Conservation (phyloP, 2,888 invertebrate species). For the Copidosoma aretas region DNA sequence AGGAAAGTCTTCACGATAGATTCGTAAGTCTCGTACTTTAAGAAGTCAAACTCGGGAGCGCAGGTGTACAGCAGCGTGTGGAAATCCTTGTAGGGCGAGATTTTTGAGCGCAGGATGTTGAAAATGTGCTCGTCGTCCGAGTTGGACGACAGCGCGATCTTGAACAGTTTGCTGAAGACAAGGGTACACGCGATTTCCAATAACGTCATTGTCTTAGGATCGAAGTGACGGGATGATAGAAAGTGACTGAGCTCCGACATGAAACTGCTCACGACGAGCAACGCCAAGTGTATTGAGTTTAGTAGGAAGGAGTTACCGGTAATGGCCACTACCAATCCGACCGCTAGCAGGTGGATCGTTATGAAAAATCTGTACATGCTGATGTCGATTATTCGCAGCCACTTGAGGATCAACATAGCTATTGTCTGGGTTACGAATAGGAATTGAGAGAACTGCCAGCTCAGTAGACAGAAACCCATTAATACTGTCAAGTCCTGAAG, state of each 20-base stretch:
- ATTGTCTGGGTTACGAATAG: constrained; percentile 79
- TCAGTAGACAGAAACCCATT: constrained; percentile 58
- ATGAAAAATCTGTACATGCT: constrained; percentile 57
- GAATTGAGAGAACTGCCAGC: constrained; percentile 86
- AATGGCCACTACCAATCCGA: constrained; percentile 42
- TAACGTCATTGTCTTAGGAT: constrained; percentile 31
- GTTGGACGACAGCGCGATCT: constrained; percentile 46
- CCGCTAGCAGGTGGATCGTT: constrained; percentile 42
- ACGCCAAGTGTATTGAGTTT: constrained; percentile 64
- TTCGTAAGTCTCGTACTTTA: constrained; percentile 66
- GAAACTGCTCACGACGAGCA: constrained; percentile 59
- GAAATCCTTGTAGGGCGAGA: constrained; percentile 73
- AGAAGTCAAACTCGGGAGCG: constrained; percentile 77
- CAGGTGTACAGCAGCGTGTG: constrained; percentile 82
- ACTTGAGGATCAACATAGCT: constrained; percentile 76
- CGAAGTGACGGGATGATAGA: constrained; percentile 43
- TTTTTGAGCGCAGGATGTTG: constrained; percentile 75
- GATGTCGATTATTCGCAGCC: constrained; percentile 65
- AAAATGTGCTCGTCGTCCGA: constrained; percentile 74
- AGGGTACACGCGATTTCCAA: constrained; percentile 51
- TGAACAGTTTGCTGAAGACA: constrained; percentile 47
- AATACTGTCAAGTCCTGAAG: constrained; percentile 30
- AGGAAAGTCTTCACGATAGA: constrained; percentile 67
- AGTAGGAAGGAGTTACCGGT: constrained; percentile 65
- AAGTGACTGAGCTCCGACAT: constrained; percentile 39